Base-by-base conservation (phyloP, 2,888 invertebrate genomes). In the Drosophila paranaensis region DNA sequence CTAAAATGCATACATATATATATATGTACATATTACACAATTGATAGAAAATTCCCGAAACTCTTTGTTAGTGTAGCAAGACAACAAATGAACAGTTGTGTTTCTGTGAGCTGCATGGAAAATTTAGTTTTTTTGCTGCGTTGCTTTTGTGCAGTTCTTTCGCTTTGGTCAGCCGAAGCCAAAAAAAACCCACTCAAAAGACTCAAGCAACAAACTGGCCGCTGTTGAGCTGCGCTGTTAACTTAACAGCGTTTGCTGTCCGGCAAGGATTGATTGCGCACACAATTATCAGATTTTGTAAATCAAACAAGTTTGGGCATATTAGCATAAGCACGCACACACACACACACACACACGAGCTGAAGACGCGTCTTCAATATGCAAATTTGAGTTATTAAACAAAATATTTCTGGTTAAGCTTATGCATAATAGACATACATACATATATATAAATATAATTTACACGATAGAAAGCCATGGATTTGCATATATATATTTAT, bases 61-160 rank as follows among this genome's bases (percentile, higher is more conserved):
- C 43, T 20, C n/a, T 43, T 35, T 20, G 56, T 33, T 56, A 56
- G 58, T 39, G 48, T 60, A 66, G 43, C 30, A 64, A 14, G 14
- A 68, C 74, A 75, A 67, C 62, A 70, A 79, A 70, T 51, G 42
- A 77, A 77, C 77, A 71, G 86, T 88, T 71, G 79, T 73, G 79
- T 73, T 71, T 72, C 68, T 88, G 78, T 88, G 86, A 82, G 90
- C 77, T 86, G 86, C 90, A 90, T 87, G 77, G 86, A 82, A 90
- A 90, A 87, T 90, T 71, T 58, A 72, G 55, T 71, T 75, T 77
- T 77, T 33, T 67, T 65, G 56, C 56, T 73, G 71, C 79, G 60
- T 85, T 85, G 60, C 72, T 58, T 74, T 78, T 79, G 68, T 74
- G 58, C 61, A 60, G 60, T 56, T 69, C 74, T 57, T 75, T 75